These are phyloP conservation scores for Mactromeris polynyma DNA, from an alignment of 2,888 invertebrate species.

Conservation along the genomic window DNA sequence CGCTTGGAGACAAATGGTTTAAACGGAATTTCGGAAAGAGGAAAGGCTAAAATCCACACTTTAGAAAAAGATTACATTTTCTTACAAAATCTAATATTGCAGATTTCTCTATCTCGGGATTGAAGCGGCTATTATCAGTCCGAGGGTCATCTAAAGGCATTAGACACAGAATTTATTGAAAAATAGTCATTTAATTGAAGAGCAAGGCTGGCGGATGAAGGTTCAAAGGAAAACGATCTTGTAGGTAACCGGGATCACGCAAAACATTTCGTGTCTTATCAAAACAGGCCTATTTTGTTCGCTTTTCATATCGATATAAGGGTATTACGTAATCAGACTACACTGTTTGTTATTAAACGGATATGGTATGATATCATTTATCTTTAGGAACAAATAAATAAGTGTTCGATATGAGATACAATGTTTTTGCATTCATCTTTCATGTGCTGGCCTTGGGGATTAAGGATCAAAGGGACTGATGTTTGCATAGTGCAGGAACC, in stretches of 20 bases:
- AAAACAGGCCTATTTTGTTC: constrained; percentile 31
- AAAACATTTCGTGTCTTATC: constrained; percentile 63
- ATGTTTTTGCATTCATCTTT: background rate
- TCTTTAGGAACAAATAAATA: background rate
- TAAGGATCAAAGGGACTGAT: background rate
- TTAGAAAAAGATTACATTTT: constrained; percentile 66
- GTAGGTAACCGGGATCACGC: constrained; percentile 43
- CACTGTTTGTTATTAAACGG: background rate
- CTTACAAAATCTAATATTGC: constrained; percentile 67
- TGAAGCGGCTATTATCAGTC: constrained; percentile 59
- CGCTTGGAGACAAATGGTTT: constrained; percentile 64
- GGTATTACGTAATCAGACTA: constrained; percentile 37
- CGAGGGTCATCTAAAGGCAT: constrained; percentile 61
- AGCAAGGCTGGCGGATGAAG: constrained; percentile 43
- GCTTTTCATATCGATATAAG: constrained; percentile 34
- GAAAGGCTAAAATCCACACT: constrained; percentile 53
- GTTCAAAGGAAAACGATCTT: constrained; percentile 63
- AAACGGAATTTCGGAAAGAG: constrained; percentile 55
- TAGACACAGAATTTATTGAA: constrained; percentile 66
- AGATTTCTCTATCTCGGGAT: constrained; percentile 55
- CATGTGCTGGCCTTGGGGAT: background rate
- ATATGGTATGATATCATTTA: background rate
- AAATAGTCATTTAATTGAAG: constrained; percentile 70
- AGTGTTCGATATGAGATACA: background rate
- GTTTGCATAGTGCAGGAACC: background rate